Conservation (phyloP, 2,797 vertebrate genomes). For the Helarctos malayanus region DNA sequence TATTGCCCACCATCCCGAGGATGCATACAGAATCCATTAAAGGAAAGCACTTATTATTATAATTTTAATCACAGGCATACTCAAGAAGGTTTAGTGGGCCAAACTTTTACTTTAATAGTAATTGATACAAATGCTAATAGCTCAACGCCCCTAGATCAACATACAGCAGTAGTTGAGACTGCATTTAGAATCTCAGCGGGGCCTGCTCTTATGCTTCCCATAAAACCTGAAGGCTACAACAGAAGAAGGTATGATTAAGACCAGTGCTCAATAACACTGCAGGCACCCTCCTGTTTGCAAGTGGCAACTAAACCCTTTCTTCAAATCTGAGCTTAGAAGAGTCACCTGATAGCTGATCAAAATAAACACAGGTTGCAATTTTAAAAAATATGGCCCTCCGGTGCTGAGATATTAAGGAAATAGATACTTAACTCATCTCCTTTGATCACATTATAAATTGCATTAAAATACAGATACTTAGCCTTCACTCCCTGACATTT, state of each 20-base stretch:
- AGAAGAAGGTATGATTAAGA: conserved; percentile 20
- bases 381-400: background rate
- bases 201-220: background rate
- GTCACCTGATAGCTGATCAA: conserved; percentile 43
- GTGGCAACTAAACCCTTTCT: conserved; percentile 46
- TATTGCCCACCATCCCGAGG: background rate
- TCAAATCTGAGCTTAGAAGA: conserved; percentile 20
- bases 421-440: background rate
- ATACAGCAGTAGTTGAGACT: conserved; percentile 60
- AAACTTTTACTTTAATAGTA: conserved; percentile 71
- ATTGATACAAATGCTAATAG: conserved; percentile 77
- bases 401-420: conserved; percentile 55
- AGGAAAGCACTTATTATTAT: conserved; percentile 38
- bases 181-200: conserved; percentile 77
- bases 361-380: conserved; percentile 35
- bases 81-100: conserved; percentile 50
- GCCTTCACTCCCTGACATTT: background rate
- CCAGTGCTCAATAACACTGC: conserved; percentile 28
- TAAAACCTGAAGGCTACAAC: conserved; percentile 34
- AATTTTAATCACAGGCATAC: conserved; percentile 56
- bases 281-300: conserved; percentile 33
- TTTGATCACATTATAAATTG: conserved; percentile 12
- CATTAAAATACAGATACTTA: conserved; percentile 33
- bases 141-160: conserved; percentile 33
- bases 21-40: background rate